Evolutionary conservation across 2,888 invertebrate species (phyloP).

Genomic region (Bellardia bayeri): DNA sequence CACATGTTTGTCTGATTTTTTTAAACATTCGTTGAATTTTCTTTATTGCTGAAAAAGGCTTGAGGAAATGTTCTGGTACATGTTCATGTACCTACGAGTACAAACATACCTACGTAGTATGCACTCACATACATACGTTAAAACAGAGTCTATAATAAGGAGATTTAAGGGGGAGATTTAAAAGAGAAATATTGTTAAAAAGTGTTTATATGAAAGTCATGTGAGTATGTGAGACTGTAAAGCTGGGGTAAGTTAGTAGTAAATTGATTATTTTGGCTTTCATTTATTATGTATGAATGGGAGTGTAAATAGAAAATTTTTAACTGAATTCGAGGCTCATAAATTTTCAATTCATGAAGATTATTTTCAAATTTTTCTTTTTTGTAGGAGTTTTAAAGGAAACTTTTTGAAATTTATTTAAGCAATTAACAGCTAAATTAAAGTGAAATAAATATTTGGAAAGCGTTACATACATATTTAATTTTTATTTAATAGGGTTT

Average conservation of each 20-base stretch:
- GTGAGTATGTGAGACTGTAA: slow-evolving; percentile 52
- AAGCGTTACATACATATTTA: slow-evolving; percentile 8
- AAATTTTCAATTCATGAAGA: slow-evolving; percentile 73
- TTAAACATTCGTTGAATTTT: slow-evolving; percentile 32
- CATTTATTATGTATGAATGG: slow-evolving; percentile 61
- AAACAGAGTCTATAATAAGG: slow-evolving; percentile 61
- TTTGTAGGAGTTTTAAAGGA: slow-evolving; percentile 20
- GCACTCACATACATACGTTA: background rate
- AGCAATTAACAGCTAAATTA: slow-evolving; percentile 55
- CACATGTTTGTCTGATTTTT: slow-evolving; percentile 57
- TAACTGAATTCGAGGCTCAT: slow-evolving; percentile 61
- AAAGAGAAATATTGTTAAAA: slow-evolving; percentile 68
- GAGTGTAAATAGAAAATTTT: slow-evolving; percentile 41
- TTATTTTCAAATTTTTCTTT: slow-evolving; percentile 62
- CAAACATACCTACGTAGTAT: background rate
- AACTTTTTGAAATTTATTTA: slow-evolving; percentile 55
- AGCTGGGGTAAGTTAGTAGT: slow-evolving; percentile 69
- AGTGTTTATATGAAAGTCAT: slow-evolving; percentile 66
- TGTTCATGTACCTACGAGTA: slow-evolving; percentile 42
- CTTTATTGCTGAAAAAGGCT: slow-evolving; percentile 65
- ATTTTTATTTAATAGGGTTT: background rate
- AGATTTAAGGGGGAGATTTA: slow-evolving; percentile 67
- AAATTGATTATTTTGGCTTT: slow-evolving; percentile 73
- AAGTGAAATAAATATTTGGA: slow-evolving; percentile 41
- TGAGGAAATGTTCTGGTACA: slow-evolving; percentile 53